A percentile compares a stretch with the other conserved stretches of the same genome.
Evolutionary conservation across 2,888 invertebrate species (phyloP).

Genomic region (Adela reaumurella): DNA sequence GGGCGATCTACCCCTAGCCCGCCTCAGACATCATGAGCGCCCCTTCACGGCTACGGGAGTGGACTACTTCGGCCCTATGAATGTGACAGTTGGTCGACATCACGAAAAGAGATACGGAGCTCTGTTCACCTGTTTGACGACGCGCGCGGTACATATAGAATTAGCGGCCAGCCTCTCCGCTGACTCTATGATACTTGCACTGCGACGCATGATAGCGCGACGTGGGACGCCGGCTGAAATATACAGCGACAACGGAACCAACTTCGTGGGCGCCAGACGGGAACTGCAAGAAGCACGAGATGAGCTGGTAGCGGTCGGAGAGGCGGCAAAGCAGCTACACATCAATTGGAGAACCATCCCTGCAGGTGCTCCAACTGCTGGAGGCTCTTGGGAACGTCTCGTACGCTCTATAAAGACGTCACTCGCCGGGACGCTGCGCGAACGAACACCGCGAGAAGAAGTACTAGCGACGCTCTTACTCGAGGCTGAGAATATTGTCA

Average conservation of each 20-base stretch:
- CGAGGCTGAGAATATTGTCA: conserved; percentile 3
- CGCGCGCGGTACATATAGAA: conserved; percentile 10
- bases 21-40: conserved; percentile 1
- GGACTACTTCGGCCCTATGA: conserved; percentile 1
- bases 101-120: conserved; percentile 8
- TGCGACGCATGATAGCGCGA: conserved; percentile 1
- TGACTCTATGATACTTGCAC: not conserved
- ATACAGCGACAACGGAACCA: conserved; percentile 9
- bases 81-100: not conserved
- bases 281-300: not conserved
- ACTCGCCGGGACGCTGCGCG: not conserved
- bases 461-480: conserved; percentile 2
- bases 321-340: not conserved
- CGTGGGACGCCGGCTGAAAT: conserved; percentile 3
- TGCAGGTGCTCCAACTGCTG: conserved; percentile 2
- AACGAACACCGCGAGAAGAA: not conserved
- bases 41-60: conserved; percentile 2
- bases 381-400: conserved; percentile 3
- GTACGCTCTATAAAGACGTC: conserved; percentile 1
- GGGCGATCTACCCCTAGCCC: conserved; percentile 3
- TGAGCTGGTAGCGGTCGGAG: not conserved
- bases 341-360: conserved; percentile 3
- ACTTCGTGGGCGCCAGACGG: conserved; percentile 6
- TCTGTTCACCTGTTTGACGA: conserved; percentile 14
- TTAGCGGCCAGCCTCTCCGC: not conserved